phyloP scores from a whole-genome alignment of 1,140 invertebrate genomes.

The Zaprionus nigranus region DNA sequence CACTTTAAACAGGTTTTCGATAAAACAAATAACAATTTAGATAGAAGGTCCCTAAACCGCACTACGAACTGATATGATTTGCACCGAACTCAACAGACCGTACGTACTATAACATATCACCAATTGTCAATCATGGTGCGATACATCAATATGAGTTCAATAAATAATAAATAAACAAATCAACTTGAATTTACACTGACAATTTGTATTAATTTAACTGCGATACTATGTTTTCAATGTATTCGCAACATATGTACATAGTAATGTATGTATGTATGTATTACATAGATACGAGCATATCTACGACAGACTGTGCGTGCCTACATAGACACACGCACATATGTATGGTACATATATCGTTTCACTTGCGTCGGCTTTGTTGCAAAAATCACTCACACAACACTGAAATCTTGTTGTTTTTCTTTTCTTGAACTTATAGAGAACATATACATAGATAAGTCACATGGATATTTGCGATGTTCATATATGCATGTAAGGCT shows the following conservation, averaged over 20 bases:
- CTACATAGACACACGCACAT: not conserved
- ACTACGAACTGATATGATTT: not conserved
- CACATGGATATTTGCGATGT: not conserved
- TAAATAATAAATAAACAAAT: slow-evolving; percentile 14
- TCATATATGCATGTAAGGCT: slow-evolving; percentile 23
- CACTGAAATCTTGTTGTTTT: slow-evolving; percentile 30
- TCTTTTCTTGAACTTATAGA: not conserved
- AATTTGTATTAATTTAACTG: slow-evolving; percentile 6
- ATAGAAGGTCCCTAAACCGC: not conserved
- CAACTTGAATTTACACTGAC: slow-evolving; percentile 9
- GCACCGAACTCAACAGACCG: not conserved
- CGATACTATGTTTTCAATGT: slow-evolving; percentile 2
- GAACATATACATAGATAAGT: slow-evolving; percentile 1
- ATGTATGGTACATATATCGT: not conserved
- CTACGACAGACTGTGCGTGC: not conserved
- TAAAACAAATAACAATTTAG: not conserved
- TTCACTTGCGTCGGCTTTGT: not conserved
- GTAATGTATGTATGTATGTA: not conserved
- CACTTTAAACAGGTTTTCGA: not conserved
- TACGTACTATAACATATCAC: not conserved
- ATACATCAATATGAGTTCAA: slow-evolving; percentile 5
- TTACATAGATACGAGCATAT: slow-evolving; percentile 1
- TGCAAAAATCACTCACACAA: slow-evolving; percentile 3
- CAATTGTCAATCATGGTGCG: not conserved
- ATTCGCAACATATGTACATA: not conserved